Conservation (phyloP, 2,797 vertebrate species). For the Artibeus lituratus region DNA sequence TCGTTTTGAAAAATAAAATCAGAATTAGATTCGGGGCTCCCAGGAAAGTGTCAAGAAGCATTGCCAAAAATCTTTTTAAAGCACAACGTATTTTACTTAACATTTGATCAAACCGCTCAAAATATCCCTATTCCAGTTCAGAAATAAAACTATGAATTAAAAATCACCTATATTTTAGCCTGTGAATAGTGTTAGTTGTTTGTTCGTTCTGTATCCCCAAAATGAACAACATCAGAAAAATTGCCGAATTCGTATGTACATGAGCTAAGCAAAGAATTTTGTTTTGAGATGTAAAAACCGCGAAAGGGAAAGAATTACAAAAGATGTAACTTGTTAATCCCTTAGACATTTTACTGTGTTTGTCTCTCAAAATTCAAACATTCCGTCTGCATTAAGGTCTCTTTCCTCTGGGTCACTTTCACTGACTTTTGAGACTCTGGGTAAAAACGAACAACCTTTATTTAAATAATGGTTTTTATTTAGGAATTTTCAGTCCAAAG, state of each 20-base stretch:
- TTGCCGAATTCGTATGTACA: not conserved
- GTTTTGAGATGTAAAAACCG: not conserved
- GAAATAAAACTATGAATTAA: not conserved
- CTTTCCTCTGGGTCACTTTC: not conserved
- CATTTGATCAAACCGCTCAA: slow-evolving; percentile 30
- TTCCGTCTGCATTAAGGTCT: not conserved
- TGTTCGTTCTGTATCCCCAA: slow-evolving; percentile 19
- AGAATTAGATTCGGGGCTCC: slow-evolving; percentile 41
- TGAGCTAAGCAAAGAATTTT: not conserved
- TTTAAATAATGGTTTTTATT: not conserved
- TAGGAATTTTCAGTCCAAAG: not conserved
- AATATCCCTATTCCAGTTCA: slow-evolving; percentile 7
- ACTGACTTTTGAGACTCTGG: not conserved
- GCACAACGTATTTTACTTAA: not conserved
- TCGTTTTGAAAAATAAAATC: slow-evolving; percentile 39
- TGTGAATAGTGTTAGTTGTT: slow-evolving; percentile 28
- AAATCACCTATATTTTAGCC: slow-evolving; percentile 2
- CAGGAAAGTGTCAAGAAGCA: not conserved
- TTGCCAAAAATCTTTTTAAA: not conserved
- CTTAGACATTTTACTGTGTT: slow-evolving; percentile 1
- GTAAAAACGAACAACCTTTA: not conserved
- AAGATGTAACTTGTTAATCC: slow-evolving; percentile 8
- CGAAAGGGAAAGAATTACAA: not conserved
- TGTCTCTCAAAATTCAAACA: not conserved
- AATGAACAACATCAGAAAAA: slow-evolving; percentile 26